Evolutionary conservation across 2,113 vertebrate species (phyloP), one percentile per base, ranked within the genome.

Genomic region (Agapornis roseicollis): DNA sequence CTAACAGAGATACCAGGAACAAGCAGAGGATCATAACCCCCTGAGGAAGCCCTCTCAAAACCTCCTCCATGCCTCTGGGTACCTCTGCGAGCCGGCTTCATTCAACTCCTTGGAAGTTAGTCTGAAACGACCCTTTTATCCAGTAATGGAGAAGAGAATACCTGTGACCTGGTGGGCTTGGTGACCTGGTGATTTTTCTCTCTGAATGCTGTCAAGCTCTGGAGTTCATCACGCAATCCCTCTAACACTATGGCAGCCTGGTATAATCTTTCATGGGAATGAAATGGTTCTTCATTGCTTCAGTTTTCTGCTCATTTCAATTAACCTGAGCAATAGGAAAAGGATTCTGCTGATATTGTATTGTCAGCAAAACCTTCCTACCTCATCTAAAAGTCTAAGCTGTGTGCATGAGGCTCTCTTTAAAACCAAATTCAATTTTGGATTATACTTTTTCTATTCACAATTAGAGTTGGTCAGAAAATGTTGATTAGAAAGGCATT

Each of bases 1-100:
- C 22, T 27, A 24, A 6, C 44, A 1, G 14, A 31, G 28, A 13
- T 10, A 77, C 52, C 0, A 12, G 41, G 41, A 80, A 65, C 0
- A 7, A 72, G 7, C 1, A 5, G 31, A 33, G 52, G 42, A 25
- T 37, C 25, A 60, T 56, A 76, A 47, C 0, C 24, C 24, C 28
- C 53, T 17, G 39, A 88, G 52, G 47, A 70, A 53, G 12, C 18
- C 17, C 28, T 63, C 11, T 44, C 31, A 50, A 66, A 74, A 73
- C 9, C 50, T 53, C 16, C 15, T 44, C 52, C 0, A 0, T 44
- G 44, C 31, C 18, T 7, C 1, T 17, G n/a, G 20, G 29, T 74
- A 17, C 28, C 11, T 47, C 66, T 91, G 69, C 22, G 27, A 81
- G 31, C 1, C 0, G 0, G 7, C 16, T 71, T 88, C 39, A 18